A percentile compares a stretch with the other conserved stretches of the same genome.
Conservation (phyloP, 2,113 vertebrate species). For the Cygnus atratus region DNA sequence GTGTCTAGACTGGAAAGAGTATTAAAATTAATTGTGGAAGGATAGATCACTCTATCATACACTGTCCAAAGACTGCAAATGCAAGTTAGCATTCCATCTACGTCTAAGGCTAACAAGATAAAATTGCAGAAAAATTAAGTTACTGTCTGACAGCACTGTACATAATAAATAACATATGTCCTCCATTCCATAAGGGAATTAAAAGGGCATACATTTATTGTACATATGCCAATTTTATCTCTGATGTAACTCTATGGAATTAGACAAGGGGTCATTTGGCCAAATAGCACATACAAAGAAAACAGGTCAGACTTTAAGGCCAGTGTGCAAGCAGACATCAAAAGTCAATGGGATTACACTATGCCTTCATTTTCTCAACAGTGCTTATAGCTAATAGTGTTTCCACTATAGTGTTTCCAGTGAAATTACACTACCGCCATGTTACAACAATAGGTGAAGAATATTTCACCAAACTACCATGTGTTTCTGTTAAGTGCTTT, state of each 20-base stretch:
- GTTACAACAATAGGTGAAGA: background rate
- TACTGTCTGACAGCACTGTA: conserved; percentile 12
- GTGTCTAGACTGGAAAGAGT: background rate
- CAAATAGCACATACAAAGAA: background rate
- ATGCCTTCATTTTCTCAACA: background rate
- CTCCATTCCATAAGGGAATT: background rate
- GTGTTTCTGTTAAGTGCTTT: background rate
- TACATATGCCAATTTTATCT: background rate
- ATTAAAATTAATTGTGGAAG: conserved; percentile 14
- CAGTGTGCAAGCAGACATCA: background rate
- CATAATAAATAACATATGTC: conserved; percentile 17
- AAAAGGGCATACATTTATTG: background rate
- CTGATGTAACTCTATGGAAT: background rate
- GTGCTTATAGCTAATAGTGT: background rate
- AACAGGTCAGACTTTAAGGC: background rate
- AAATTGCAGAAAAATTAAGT: conserved; percentile 34
- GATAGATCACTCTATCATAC: conserved; percentile 3
- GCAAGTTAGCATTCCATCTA: conserved; percentile 3
- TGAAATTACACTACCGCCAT: background rate
- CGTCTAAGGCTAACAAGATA: conserved; percentile 19
- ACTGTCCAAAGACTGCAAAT: background rate
- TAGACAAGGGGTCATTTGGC: background rate
- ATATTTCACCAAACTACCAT: background rate
- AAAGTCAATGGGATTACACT: background rate
- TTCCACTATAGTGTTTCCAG: background rate